Percentiles rank a stretch among this genome's conserved stretches.
Conservation (phyloP, 2,113 vertebrate genomes). For the Silurus glanis region DNA sequence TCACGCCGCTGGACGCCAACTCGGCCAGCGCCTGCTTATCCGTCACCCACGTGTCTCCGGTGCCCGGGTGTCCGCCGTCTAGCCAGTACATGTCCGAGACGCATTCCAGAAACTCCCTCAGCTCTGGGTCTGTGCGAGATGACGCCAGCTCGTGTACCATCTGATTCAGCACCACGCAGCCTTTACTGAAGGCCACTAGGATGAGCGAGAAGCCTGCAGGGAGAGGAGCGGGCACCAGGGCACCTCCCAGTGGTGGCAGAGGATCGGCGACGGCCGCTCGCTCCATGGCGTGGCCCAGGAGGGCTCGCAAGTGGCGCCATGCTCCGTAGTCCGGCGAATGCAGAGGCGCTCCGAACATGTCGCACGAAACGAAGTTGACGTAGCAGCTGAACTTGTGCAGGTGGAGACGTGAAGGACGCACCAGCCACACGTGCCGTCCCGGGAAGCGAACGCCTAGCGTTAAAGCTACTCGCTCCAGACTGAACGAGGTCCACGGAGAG, state of each 20-base stretch:
- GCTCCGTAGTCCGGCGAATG: constrained; percentile 81
- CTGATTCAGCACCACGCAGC: constrained; percentile 97
- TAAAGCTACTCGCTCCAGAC: constrained; percentile 85
- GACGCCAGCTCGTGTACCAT: constrained; percentile 86
- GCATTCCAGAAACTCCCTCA: constrained; percentile 75
- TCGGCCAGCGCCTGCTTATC: constrained; percentile 78
- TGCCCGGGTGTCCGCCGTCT: constrained; percentile 94
- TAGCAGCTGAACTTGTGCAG: constrained; percentile 98
- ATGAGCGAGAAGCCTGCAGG: constrained; percentile 71
- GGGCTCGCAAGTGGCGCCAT: constrained; percentile 83
- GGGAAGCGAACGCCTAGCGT: constrained; percentile 84
- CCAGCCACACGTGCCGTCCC: constrained; percentile 83
- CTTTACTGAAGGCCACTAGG: constrained; percentile 97
- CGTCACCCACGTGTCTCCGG: constrained; percentile 94
- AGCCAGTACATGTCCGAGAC: constrained; percentile 91
- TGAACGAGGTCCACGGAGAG: constrained; percentile 87
- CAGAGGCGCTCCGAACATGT: constrained; percentile 93
- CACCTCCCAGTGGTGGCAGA: constrained; percentile 66
- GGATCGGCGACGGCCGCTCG: constrained; percentile 73
- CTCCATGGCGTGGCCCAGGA: constrained; percentile 86
- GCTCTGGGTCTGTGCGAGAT: constrained; percentile 79
- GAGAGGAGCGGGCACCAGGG: constrained; percentile 38
- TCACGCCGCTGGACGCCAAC: constrained; percentile 81
- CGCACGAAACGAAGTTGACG: constrained; percentile 91
- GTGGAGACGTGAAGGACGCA: constrained; percentile 90